Base-by-base conservation (phyloP, 1,140 invertebrate genomes). In the Drosophila seguyi region DNA sequence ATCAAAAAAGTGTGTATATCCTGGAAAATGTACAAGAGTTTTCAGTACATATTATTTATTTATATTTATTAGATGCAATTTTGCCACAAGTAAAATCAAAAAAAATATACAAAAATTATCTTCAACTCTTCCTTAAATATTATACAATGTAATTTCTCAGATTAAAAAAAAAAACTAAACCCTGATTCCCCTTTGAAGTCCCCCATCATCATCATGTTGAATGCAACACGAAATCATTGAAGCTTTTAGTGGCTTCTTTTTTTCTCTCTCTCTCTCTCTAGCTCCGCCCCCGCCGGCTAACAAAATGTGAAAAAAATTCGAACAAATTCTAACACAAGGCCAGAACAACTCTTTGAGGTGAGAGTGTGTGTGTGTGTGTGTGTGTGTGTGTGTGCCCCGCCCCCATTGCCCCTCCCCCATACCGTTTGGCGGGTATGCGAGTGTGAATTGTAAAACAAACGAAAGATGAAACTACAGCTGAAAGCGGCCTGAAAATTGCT, bases 401-500 rank as follows among this genome's bases (percentile, higher is more conserved):
- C 44, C 20, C 10, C 20, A 0, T 14, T 25, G 2, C 4, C 4
- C 25, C 25, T 42, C 76, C 45, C 41, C 36, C 61, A 36, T 22
- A n/a, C 20, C 41, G 47, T 45, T 52, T 34, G 31, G 20, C 31
- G 47, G 31, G 38, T 62, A 60, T 67, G 39, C 39, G 44, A 45
- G 58, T 57, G 57, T 65, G 75, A 63, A 63, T 72, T 50, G 62
- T 68, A 76, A 74, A 78, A 80, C 80, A 84, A 81, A 81, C 76
- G 76, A 80, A 90, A 84, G 73, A 88, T 84, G 84, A 88, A 83
- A 88, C 76, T 83, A 60, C 76, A 84, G 47, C 57, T 83, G 66
- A 72, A 72, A 58, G 66, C 36, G 68, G 42, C 53, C 67, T 34
- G 67, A 76, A 86, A 88, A 74, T 88, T 86, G 72, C 61, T 73